Percentiles rank a stretch among this genome's conserved stretches.
phyloP scores from a whole-genome alignment of 2,113 vertebrate genomes.

The Thymallus thymallus region DNA sequence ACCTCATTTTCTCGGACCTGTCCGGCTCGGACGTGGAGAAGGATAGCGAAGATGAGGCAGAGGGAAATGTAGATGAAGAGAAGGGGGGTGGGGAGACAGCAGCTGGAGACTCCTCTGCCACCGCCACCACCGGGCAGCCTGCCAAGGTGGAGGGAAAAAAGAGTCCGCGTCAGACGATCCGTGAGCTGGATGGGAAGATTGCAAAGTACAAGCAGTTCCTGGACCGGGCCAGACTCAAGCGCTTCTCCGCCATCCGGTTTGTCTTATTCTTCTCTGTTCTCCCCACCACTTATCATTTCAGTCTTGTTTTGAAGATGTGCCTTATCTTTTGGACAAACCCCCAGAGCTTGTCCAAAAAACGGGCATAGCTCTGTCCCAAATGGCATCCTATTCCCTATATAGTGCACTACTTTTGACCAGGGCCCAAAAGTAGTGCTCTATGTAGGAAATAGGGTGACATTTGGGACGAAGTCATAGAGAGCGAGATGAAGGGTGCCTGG shows the following conservation, averaged over 20 bases:
- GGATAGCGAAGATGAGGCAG: slow-evolving; percentile 55
- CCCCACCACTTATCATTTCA: not conserved
- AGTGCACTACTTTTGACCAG: too few species aligned
- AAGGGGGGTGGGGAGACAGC: slow-evolving; percentile 7
- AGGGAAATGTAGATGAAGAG: slow-evolving; percentile 40
- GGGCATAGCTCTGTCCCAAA: too few species aligned
- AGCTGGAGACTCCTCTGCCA: not conserved
- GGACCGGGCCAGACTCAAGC: slow-evolving; percentile 90
- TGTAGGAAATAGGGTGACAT: too few species aligned
- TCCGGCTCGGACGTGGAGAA: slow-evolving; percentile 76
- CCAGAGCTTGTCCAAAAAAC: slow-evolving; percentile 21
- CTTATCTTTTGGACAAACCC: slow-evolving; percentile 4
- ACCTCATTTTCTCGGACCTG: slow-evolving; percentile 70
- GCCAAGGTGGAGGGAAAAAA: slow-evolving; percentile 38
- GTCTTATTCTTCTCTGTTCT: slow-evolving; percentile 27
- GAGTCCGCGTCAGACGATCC: slow-evolving; percentile 73
- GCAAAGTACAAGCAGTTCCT: slow-evolving; percentile 91
- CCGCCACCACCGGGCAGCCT: slow-evolving; percentile 6
- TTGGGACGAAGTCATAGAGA: not conserved
- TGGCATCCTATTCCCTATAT: too few species aligned
- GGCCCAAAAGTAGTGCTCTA: too few species aligned
- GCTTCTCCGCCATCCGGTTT: slow-evolving; percentile 92
- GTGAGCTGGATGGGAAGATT: slow-evolving; percentile 89
- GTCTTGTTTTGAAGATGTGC: slow-evolving; percentile 16
- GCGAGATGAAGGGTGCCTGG: slow-evolving; percentile 20